Conservation (phyloP, 1,140 invertebrate genomes). For the Oryctes rhinoceros region DNA sequence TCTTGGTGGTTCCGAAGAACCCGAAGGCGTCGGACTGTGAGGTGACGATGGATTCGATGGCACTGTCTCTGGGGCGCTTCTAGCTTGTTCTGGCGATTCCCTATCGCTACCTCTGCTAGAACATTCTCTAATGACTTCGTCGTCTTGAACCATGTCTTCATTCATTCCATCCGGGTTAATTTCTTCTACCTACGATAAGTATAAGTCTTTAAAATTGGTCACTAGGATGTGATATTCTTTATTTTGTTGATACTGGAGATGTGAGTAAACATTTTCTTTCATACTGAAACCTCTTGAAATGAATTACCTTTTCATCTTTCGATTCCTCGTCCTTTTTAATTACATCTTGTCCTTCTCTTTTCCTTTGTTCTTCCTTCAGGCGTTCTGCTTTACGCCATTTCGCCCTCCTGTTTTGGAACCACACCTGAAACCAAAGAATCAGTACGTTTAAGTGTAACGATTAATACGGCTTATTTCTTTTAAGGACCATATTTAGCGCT, state of each 20-base stretch:
- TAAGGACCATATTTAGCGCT: no score
- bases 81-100: slow-evolving; percentile 53
- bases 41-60: slow-evolving; percentile 55
- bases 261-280: neutral
- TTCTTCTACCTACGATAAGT: slow-evolving; percentile 35
- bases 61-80: slow-evolving; percentile 50
- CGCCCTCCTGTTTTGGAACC: slow-evolving; percentile 93
- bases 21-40: slow-evolving; percentile 56
- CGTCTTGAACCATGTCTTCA: slow-evolving; percentile 52
- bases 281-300: neutral
- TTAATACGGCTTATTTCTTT: no score
- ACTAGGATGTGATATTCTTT: no score
- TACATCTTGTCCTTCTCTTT: slow-evolving; percentile 76
- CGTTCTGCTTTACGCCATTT: slow-evolving; percentile 94
- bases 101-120: slow-evolving; percentile 56
- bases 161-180: slow-evolving; percentile 49
- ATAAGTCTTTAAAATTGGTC: neutral
- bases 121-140: slow-evolving; percentile 53
- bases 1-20: slow-evolving; percentile 52
- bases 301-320: slow-evolving; percentile 62
- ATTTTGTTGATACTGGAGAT: no score
- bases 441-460: no score
- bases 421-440: slow-evolving; percentile 71
- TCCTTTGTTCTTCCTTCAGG: slow-evolving; percentile 88
- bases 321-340: slow-evolving; percentile 65